Conservation (phyloP, 2,797 vertebrate genomes). For the Clamator glandarius region DNA sequence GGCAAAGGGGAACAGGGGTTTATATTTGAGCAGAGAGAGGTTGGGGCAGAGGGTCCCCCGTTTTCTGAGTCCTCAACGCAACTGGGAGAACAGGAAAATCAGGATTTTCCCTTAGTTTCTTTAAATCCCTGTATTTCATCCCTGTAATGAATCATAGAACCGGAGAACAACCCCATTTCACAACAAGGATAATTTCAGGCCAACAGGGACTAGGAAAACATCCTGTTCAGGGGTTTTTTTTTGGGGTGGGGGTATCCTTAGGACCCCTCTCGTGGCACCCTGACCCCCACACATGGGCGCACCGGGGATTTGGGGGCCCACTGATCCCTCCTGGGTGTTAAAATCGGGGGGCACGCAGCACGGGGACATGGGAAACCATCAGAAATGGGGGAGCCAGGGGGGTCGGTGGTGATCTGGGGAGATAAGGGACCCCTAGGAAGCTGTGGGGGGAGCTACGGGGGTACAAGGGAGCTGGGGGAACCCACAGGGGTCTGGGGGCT, state of each 20-base stretch:
- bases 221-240: background rate
- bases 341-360: rapidly evolving
- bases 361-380: rapidly evolving
- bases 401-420: background rate
- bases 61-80: background rate
- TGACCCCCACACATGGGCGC: rapidly evolving
- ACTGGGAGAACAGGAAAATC: background rate
- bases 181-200: background rate
- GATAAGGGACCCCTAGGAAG: background rate
- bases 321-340: background rate
- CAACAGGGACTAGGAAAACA: background rate
- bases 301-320: background rate
- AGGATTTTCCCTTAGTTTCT: background rate
- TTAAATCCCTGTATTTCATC: background rate
- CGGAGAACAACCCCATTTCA: background rate
- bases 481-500: no score
- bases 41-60: rapidly evolving
- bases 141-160: no score
- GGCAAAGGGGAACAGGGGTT: rapidly evolving
- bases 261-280: background rate
- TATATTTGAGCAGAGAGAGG: background rate
- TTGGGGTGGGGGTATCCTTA: background rate
- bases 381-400: background rate
- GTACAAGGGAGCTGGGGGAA: no score
- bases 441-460: rapidly evolving